phyloP scores from a whole-genome alignment of 2,113 vertebrate genomes.

The Sialia sialis region DNA sequence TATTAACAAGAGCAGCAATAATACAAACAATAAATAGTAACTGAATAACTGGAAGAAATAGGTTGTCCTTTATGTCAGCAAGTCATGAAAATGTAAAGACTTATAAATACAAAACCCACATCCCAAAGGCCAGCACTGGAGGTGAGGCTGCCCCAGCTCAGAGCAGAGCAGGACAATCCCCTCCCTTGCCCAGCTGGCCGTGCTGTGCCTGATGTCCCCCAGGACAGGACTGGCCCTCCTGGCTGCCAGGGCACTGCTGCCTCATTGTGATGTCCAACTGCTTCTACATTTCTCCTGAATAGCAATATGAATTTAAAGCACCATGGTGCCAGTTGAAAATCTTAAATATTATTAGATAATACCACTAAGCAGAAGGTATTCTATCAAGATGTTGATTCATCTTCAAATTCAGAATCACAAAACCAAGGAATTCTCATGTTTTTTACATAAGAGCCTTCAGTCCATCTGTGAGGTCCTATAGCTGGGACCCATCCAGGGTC shows the following conservation, averaged over 20 bases:
- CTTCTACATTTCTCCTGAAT: too few relatives aligned
- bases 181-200: too few relatives aligned
- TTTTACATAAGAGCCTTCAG: not conserved
- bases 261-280: too few relatives aligned
- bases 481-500: not conserved
- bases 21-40: not conserved
- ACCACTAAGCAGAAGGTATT: not conserved
- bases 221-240: too few relatives aligned
- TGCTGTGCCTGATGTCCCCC: too few relatives aligned
- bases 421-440: not conserved
- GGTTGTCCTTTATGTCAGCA: not conserved
- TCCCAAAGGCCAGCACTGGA: fast-evolving
- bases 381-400: not conserved
- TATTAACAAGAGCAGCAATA: not conserved
- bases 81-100: not conserved
- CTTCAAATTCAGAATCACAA: not conserved
- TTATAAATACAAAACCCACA: not conserved
- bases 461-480: not conserved
- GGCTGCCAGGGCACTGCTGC: too few relatives aligned
- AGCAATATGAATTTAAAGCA: not conserved
- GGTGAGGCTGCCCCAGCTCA: too few relatives aligned
- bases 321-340: not conserved
- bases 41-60: not conserved
- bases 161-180: too few relatives aligned
- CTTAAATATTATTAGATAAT: not conserved